Conservation (phyloP, 2,888 invertebrate species). For the Gymnocheta viridis region DNA sequence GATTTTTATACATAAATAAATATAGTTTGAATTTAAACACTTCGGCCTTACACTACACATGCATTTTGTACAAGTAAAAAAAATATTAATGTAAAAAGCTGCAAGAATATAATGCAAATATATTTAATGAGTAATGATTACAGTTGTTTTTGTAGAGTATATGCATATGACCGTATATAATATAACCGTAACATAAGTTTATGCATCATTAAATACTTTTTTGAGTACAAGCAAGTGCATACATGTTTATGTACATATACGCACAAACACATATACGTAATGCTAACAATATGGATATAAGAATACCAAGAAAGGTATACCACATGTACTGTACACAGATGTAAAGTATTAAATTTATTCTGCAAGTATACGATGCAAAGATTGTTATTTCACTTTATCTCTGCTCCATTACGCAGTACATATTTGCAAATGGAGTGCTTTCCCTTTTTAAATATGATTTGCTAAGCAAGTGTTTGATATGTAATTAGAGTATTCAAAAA, state of each 20-base stretch:
- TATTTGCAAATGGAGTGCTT: too few relatives aligned
- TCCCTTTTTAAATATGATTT: too few relatives aligned
- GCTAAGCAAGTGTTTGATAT: too few relatives aligned
- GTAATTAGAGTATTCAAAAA: too few relatives aligned
- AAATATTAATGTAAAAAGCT: conserved; percentile 53
- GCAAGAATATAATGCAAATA: conserved; percentile 50
- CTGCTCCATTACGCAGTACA: too few relatives aligned
- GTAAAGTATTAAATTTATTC: neutral
- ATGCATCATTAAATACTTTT: conserved; percentile 35
- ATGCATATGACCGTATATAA: too few relatives aligned
- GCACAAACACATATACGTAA: neutral
- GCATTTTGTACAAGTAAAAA: conserved; percentile 17
- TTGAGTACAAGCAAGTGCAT: neutral
- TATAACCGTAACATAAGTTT: neutral
- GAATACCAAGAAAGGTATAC: neutral
- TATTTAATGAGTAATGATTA: conserved; percentile 40
- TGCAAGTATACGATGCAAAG: too few relatives aligned
- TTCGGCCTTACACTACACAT: conserved; percentile 13
- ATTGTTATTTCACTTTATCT: too few relatives aligned
- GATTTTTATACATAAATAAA: conserved; percentile 12
- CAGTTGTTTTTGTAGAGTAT: conserved; percentile 38
- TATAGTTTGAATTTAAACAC: conserved; percentile 14
- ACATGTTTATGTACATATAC: neutral
- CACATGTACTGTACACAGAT: neutral
- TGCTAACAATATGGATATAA: neutral